Evolutionary conservation across 2,888 invertebrate genomes (phyloP).

Genomic region (Plagiodera versicolora): DNA sequence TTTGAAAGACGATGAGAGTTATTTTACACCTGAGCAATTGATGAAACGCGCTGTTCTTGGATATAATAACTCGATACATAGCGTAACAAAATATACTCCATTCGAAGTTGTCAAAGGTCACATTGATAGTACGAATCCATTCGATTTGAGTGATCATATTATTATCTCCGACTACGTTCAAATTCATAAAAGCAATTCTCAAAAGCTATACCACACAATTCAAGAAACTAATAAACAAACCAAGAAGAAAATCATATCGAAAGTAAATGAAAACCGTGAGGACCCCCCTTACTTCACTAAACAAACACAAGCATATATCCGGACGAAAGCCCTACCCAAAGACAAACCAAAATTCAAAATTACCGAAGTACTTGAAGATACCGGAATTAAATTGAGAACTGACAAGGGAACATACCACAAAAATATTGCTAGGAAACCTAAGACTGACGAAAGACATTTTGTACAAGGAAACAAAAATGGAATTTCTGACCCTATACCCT

Average conservation of each 20-base stretch:
- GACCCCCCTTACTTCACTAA: slow-evolving; percentile 8
- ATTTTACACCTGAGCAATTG: neutral
- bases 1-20: neutral
- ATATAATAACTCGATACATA: slow-evolving; percentile 14
- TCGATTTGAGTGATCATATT: slow-evolving; percentile 7
- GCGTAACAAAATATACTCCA: slow-evolving; percentile 12
- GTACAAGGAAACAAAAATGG: neutral
- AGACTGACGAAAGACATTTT: neutral
- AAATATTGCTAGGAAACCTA: slow-evolving; percentile 1
- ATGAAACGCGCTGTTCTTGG: slow-evolving; percentile 9
- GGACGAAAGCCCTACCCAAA: slow-evolving; percentile 1
- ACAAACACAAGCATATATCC: slow-evolving; percentile 4
- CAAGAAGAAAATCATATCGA: neutral
- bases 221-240: neutral
- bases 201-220: slow-evolving; percentile 1
- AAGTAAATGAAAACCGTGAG: slow-evolving; percentile 1
- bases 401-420: neutral
- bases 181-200: slow-evolving; percentile 6
- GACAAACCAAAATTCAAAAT: slow-evolving; percentile 21
- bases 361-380: neutral
- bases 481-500: neutral
- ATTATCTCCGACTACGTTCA: neutral
- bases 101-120: slow-evolving; percentile 14
- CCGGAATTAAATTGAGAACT: neutral
- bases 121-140: slow-evolving; percentile 9